Base-by-base conservation (phyloP, 2,797 vertebrate species). In the Podarcis siculus region DNA sequence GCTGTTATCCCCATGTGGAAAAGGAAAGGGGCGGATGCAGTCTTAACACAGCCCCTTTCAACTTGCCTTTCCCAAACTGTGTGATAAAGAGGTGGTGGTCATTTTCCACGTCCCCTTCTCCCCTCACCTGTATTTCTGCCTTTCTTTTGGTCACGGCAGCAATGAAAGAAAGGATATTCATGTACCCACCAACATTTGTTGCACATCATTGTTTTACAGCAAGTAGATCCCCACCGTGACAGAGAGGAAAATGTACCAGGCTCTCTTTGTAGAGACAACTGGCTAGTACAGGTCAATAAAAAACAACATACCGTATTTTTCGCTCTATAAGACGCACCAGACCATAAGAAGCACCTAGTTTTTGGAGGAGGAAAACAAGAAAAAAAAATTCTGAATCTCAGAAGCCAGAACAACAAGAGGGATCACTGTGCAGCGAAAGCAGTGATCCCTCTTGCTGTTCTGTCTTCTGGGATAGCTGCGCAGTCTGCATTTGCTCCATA, bases 131-230 rank as follows among this genome's bases (percentile, higher is more conserved):
- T 85, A 80, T 67, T 49, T 39, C 83, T 55, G 71, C 83, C 87
- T 89, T 89, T 89, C 87, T 89, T 85, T 89, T 85, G 78, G 69
- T 64, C 58, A 69, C 19, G 39, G n/a, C 12, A 81, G 23, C 55
- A 89, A 55, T 85, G 71, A 89, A 85, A 72, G 83, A 89, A 89
- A 89, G 87, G 71, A 81, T 17, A 6, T 81, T 75, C 87, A 81
- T 85, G 30, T n/a, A 61, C 25, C 10, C 69, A 55, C 78, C 83
- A 58, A 79, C 81, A 85, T 76, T 85, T 75, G n/a, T 81, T 83
- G 45, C 78, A 76, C n/a, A n/a, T 66, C 58, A 72, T 85, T 67
- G 82, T 73, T 89, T 85, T 73, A n/a, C n/a, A 49, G 71, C 37
- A 81, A 75, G 9, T 35, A 77, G n/a, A 49, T 82, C 19, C 27